Evolutionary conservation across 2,797 vertebrate species (phyloP).

Genomic region (Chelidonichthys spinosus): DNA sequence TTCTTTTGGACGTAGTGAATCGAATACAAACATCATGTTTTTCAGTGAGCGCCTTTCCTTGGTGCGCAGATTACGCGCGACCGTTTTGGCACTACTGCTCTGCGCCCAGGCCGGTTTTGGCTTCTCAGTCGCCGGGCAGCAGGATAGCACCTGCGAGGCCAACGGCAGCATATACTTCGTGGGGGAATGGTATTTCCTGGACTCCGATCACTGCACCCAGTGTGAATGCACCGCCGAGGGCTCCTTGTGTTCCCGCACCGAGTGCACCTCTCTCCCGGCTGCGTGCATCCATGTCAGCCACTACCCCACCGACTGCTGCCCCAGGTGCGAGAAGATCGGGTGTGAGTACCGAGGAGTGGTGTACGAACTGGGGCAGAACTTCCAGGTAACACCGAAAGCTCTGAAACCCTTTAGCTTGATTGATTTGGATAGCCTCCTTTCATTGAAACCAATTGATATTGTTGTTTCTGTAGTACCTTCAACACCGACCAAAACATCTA

Average conservation of each 20-base stretch:
- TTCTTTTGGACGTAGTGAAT: conserved; percentile 2
- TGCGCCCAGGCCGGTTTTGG: conserved; percentile 54
- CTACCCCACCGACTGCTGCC: conserved; percentile 90
- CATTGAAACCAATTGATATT: too few species aligned
- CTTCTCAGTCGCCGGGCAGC: conserved; percentile 80
- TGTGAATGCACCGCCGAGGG: conserved; percentile 87
- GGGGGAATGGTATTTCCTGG: conserved; percentile 89
- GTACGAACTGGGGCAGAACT: conserved; percentile 85
- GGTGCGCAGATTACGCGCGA: conserved; percentile 44
- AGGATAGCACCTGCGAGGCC: conserved; percentile 84
- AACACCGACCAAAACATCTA: background rate
- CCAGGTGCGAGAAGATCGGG: conserved; percentile 88
- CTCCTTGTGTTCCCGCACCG: conserved; percentile 82
- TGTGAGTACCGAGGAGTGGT: conserved; percentile 88
- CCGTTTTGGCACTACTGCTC: conserved; percentile 65
- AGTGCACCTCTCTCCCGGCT: conserved; percentile 85
- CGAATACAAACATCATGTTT: conserved; percentile 42
- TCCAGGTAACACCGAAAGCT: conserved; percentile 80
- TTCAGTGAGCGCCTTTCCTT: conserved; percentile 18
- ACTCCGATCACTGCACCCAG: conserved; percentile 88
- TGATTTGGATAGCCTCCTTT: background rate
- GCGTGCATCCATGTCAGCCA: conserved; percentile 91
- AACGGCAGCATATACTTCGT: conserved; percentile 88
- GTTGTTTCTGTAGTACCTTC: too few species aligned
- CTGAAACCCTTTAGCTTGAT: background rate